Evolutionary conservation across 2,113 vertebrate genomes (phyloP), one percentile per base, ranked within the genome.

Genomic region (Epinephelus lanceolatus): DNA sequence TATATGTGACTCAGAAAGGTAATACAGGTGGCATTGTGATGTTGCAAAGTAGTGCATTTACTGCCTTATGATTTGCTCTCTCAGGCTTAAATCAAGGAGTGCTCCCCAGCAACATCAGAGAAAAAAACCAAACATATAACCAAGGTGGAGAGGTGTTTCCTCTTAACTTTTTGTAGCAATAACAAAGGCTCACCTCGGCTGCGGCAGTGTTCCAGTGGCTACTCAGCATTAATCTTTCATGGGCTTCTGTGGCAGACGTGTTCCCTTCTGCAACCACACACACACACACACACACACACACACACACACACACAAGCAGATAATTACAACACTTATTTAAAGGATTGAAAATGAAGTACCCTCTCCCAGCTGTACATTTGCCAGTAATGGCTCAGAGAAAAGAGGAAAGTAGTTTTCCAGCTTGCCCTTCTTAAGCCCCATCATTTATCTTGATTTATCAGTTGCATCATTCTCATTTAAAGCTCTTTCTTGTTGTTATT

Each of bases 191-290:
- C 51, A 37, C 53, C 40, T 61, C 49, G 19, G 73, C 71, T 75
- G 80, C 47, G 9, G 81, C 80, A 63, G 27, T 17, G 79, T 69
- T 86, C 52, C 84, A 77, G 81, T 67, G 66, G 71, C 42, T 83
- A 80, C 85, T 85, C 79, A 67, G 79, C 85, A 88, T 90, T 81
- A 90, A 92, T 89, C 80, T 89, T 92, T 92, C 85, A 87, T 74
- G 84, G 81, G 27, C 53, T 70, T 85, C 74, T 49, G 78, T 80
- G 82, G 79, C 74, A 75, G 68, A 74, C 47, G 71, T 25, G 19
- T 77, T 68, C 53, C 49, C 67, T 63, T 53, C 68, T 56, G 47
- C 84, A 71, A 19, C 47, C 83, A 27, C 66, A 71, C 82, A 80
- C 78, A 81, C 74, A 19, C 59, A 18, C 27, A 19, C 27, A 30